Evolutionary conservation across 2,888 invertebrate species (phyloP), one percentile per base, ranked within the genome.

Genomic region (Hypercompe scribonia): DNA sequence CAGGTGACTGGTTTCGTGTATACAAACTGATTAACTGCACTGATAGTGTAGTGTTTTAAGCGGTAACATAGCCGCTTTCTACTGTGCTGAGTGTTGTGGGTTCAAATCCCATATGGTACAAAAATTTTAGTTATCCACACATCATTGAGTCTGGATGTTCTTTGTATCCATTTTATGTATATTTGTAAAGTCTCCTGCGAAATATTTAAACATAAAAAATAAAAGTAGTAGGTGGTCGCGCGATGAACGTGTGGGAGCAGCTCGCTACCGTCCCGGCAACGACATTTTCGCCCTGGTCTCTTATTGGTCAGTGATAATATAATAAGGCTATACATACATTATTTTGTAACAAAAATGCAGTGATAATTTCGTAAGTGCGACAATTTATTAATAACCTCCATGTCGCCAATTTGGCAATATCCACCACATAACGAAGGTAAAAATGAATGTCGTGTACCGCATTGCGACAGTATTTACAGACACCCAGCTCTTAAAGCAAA

Each of bases 391-490:
- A 77, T 68, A 67, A 65, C 65, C 61, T 31, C 72, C 75, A 70
- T 68, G 70, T 74, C 46, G n/a, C 34, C 3, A 64, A 65, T 71
- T 73, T 64, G 54, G 58, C 65, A 70, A 72, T 64, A 46, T 68
- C 36, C 58, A 68, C 50, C 70, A 39, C 50, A 61, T 71, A 42
- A 71, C 73, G 18, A 24, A 72, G 50, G 72, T 65, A 58, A 75
- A 81, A 83, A 75, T 77, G 74, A 77, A 73, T 78, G 73, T 81
- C 82, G 65, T 70, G 64, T 70, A 54, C 50, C 46, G 11, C 36
- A 78, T 87, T 86, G 76, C 85, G 82, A 81, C 67, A 70, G 70
- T 71, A 76, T 77, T 78, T 58, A 58, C 58, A 39, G 28, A 28
- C 4, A 50, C 50, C 81, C 76, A 77, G 68, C 74, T 80, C 68